Base-by-base conservation (phyloP, 2,797 vertebrate species). In the Cheirogaleus major region DNA sequence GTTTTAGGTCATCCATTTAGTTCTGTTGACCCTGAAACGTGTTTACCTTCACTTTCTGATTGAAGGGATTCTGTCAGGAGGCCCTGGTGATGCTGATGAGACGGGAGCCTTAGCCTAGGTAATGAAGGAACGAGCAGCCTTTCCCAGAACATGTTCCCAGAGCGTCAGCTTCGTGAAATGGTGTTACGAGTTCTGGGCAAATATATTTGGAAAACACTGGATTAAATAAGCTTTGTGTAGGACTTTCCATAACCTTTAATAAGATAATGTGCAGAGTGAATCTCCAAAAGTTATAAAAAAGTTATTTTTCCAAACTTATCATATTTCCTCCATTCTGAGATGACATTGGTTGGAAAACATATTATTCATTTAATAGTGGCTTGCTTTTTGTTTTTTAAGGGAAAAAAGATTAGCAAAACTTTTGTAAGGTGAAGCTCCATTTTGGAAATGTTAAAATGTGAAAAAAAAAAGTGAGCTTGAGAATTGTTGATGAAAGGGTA, bases 1-100 rank as follows among this genome's bases (percentile, higher is more conserved):
- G 83, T 84, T 95, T 93, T 61, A 89, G 96, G 91, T 92, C 69
- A 89, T 91, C 35, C 50, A 45, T 95, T 97, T 48, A 57, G 70
- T 89, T 85, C 85, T 94, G 55, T 63, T 1, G 23, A 79, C 79
- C 72, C 59, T 55, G 79, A 94, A 72, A 84, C 1, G 5, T 78
- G 73, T 78, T 97, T 91, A 57, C 65, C 48, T 89, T 96, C 59
- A 59, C 14, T 76, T 89, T 78, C 35, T 89, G 82, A 94, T 91
- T 23, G 85, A 91, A 81, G 65, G 35, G 50, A 2, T 94, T 84
- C 70, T 91, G 50, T 78, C 48, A 14, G 43, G 48, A 70, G 27
- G 23, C 85, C 57, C 86, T 48, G 3, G 25, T 82, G 38, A 95
- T 65, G 75, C 52, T 78, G 89, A 61, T 48, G 70, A 89, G 65